Evolutionary conservation across 2,888 invertebrate species (phyloP), one percentile per base, ranked within the genome.

Genomic region (Corythucha ciliata): DNA sequence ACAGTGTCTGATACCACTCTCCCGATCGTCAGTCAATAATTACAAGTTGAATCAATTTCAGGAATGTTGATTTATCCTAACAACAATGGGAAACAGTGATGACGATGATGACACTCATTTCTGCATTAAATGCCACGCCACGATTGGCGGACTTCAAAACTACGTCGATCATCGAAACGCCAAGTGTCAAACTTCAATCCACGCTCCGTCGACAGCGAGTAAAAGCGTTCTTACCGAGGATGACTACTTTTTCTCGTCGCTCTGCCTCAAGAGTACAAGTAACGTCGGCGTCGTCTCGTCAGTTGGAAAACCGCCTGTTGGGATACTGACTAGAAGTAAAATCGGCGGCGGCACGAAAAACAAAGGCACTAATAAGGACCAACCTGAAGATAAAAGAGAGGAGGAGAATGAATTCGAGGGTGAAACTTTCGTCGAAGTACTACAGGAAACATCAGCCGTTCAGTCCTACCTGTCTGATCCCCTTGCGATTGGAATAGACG

Each of bases 61-160:
- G 29, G 8, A n/a, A 29, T 10, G 8, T 29, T 29, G 29, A 29
- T n/a, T 10, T 8, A 8, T n/a, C 29, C n/a, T 29, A 12, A n/a
- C n/a, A n/a, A n/a, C n/a, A 2, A 55, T 55, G 55, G 51, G 34
- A 18, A 44, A 32, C n/a, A 42, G 48, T n/a, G 57, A 56, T 8
- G 82, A 81, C 51, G 82, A 88, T 42, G 84, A 87, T 48, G 89
- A 92, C 68, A 81, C 77, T 4, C 92, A 93, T 65, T 77, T 87
- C 57, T 93, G 92, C 69, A 80, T 91, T 62, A 86, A 84, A 65
- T 93, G 92, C 70, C 83, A 84, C 61, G 66, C 74, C 16, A 89
- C 90, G 3, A 81, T 92, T 54, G 70, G 79, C 29, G 92, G 92
- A 0, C 72, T 93, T n/a, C 82, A 84, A 34, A 84, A 83, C 66